Percentiles rank a stretch among this genome's conserved stretches.
These are phyloP conservation scores for Xestia ashworthii DNA, from an alignment of 2,888 invertebrate species.

Conservation along the genomic window DNA sequence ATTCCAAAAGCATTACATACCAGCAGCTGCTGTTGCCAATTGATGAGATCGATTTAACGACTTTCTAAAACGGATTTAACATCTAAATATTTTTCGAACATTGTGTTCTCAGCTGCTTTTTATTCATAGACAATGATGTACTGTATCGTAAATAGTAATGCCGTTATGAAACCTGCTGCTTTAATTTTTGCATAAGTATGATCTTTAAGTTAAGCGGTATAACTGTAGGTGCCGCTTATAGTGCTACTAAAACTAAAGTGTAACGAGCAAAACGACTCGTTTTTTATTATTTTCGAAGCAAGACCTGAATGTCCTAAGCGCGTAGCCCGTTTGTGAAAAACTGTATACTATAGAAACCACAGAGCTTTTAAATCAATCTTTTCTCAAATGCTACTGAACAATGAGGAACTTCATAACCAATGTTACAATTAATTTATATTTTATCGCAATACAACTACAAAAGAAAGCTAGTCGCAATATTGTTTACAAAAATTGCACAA, in stretches of 20 bases:
- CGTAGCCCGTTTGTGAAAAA: not conserved
- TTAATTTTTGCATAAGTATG: slow-evolving; percentile 46
- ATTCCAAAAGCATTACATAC: slow-evolving; percentile 42
- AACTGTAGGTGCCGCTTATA: slow-evolving; percentile 38
- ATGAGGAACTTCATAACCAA: slow-evolving; percentile 12
- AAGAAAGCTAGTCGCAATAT: slow-evolving; percentile 37
- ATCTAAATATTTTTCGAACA: slow-evolving; percentile 47
- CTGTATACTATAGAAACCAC: not conserved
- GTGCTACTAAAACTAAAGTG: slow-evolving; percentile 42
- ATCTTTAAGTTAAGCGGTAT: slow-evolving; percentile 33
- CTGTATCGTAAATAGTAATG: slow-evolving; percentile 35
- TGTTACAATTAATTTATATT: slow-evolving; percentile 37
- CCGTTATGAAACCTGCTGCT: slow-evolving; percentile 42
- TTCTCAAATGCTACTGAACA: slow-evolving; percentile 18
- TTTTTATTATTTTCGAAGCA: slow-evolving; percentile 22
- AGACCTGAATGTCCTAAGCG: not conserved
- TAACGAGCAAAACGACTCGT: slow-evolving; percentile 27
- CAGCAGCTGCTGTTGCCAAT: slow-evolving; percentile 62
- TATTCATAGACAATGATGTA: slow-evolving; percentile 36
- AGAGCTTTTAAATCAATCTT: not conserved
- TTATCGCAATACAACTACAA: slow-evolving; percentile 36
- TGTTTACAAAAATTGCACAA: slow-evolving; percentile 27
- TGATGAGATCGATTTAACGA: slow-evolving; percentile 61
- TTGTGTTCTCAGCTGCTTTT: slow-evolving; percentile 39
- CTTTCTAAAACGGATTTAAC: slow-evolving; percentile 60